Base-by-base conservation (phyloP, 2,113 vertebrate genomes). In the Corythaeola cristata region DNA sequence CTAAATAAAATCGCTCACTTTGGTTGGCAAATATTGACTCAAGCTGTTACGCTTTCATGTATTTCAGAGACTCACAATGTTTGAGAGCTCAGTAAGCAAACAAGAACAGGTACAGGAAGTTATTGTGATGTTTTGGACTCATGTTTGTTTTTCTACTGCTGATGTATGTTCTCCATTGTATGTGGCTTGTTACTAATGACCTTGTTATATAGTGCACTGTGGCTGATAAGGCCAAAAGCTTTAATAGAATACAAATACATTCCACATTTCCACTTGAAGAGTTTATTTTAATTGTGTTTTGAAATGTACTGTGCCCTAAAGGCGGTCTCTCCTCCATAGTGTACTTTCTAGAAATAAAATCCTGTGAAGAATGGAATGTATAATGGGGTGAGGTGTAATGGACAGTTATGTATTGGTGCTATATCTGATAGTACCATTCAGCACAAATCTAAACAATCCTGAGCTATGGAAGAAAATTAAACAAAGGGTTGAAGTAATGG, bases 71-170 rank as follows among this genome's bases (percentile, higher is more conserved):
- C 96, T 98, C 96, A 96, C 97, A 97, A 94, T 97, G 95, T 98
- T 98, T 91, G 91, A 98, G 96, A 98, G 98, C 96, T 98, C 98
- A 98, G 97, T 95, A 98, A 98, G 98, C 98, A 98, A 98, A 98
- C 98, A 98, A 97, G 97, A 97, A 95, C 96, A 98, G 98, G 98
- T 98, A 98, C 94, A 98, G 98, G 98, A 98, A 98, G 98, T 98
- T 97, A 98, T 97, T 97, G 97, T 98, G 96, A 90, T 98, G 96
- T 98, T 97, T 97, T 96, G 95, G 94, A 84, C 89, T 96, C 58
- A 49, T 98, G 97, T 98, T 98, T 98, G 97, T 97, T 98, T 97
- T 97, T 91, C 94, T 83, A 4, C 72, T 93, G 95, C 45, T 97
- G 93, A 97, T 97, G 96, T 97, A 91, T 92, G 82, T 79, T 97